Conservation (phyloP, 2,113 vertebrate species). For the Alosa alosa region DNA sequence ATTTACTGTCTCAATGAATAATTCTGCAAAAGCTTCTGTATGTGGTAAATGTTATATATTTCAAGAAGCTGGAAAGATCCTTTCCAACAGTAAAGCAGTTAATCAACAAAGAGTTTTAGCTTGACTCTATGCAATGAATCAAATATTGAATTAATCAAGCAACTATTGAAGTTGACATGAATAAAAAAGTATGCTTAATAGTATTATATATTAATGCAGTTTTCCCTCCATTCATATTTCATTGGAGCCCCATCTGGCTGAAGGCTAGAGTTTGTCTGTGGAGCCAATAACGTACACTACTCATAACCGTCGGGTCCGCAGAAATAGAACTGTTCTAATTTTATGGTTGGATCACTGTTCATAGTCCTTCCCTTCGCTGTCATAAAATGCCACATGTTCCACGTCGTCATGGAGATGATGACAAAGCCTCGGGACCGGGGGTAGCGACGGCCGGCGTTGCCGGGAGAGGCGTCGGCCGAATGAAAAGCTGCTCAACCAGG, state of each 20-base stretch:
- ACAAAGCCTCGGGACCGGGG: slow-evolving; percentile 1
- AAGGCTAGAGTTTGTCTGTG: not conserved
- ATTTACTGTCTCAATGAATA: not conserved
- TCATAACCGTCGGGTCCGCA: not conserved
- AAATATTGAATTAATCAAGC: not conserved
- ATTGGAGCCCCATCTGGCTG: not conserved
- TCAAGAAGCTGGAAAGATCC: not conserved
- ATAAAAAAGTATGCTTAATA: not conserved
- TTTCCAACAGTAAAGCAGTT: not conserved
- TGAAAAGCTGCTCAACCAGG: not conserved
- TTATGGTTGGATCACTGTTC: not conserved
- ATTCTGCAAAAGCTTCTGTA: not conserved
- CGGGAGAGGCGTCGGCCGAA: not conserved
- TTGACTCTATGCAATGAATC: not conserved
- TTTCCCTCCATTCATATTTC: not conserved
- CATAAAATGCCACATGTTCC: slow-evolving; percentile 12
- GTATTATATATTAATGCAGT: not conserved
- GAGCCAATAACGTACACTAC: not conserved
- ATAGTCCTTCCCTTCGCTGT: not conserved
- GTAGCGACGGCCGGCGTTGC: not conserved
- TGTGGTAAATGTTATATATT: not conserved
- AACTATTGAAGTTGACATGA: not conserved
- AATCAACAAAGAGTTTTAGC: not conserved
- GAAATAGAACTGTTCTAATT: slow-evolving; percentile 9
- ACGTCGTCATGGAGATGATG: slow-evolving; percentile 33